These are phyloP conservation scores for Abscondita cerata DNA, from an alignment of 2,888 invertebrate species.

Conservation along the genomic window DNA sequence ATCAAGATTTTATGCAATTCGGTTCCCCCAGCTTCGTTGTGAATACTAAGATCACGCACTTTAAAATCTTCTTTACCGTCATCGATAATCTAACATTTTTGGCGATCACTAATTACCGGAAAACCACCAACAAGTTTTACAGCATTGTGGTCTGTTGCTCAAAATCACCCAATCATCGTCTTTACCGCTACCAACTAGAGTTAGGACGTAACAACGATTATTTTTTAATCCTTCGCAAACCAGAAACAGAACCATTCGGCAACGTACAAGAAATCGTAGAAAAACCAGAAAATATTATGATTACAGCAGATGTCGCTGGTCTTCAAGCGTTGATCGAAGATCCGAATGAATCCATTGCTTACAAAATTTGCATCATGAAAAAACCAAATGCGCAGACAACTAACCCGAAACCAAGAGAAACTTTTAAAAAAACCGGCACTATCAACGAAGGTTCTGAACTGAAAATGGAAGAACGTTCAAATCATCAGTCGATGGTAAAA, in stretches of 20 bases:
- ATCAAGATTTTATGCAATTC: neutral
- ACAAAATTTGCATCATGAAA: slow-evolving; percentile 23
- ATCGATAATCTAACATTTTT: slow-evolving; percentile 43
- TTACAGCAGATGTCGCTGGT: slow-evolving; percentile 19
- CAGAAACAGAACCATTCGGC: slow-evolving; percentile 13
- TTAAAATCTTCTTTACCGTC: slow-evolving; percentile 42
- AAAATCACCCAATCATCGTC: slow-evolving; percentile 13
- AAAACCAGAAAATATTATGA: slow-evolving; percentile 26
- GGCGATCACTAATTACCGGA: slow-evolving; percentile 44
- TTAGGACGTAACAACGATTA: slow-evolving; percentile 25
- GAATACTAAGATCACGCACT: neutral
- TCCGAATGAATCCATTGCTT: slow-evolving; percentile 12
- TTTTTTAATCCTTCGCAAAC: slow-evolving; percentile 26
- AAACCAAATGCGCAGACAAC: slow-evolving; percentile 22
- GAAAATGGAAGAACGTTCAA: neutral
- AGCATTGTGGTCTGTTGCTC: slow-evolving; percentile 6
- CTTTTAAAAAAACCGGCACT: neutral
- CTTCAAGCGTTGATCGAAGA: slow-evolving; percentile 18
- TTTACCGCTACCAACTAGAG: slow-evolving; percentile 32
- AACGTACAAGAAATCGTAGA: slow-evolving; percentile 16
- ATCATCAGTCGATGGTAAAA: slow-evolving; percentile 23
- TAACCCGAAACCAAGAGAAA: neutral
- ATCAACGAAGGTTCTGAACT: neutral
- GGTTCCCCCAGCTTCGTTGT: slow-evolving; percentile 8
- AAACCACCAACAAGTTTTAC: slow-evolving; percentile 16